Evolutionary conservation across 2,797 vertebrate genomes (phyloP).

Genomic region (Anniella stebbinsi): DNA sequence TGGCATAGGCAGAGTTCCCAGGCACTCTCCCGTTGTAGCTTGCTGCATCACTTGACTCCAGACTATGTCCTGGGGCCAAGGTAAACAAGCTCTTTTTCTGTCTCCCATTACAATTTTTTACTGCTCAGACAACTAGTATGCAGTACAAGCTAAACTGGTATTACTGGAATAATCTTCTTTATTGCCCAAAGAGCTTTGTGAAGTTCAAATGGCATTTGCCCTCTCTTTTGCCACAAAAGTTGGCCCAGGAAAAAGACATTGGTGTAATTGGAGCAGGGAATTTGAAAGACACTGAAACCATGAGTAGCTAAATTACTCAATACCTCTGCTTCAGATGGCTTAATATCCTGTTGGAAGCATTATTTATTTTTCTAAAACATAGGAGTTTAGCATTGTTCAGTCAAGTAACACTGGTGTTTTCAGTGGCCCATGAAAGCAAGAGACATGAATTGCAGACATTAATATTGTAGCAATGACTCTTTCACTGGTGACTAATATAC

Average conservation of each 20-base stretch:
- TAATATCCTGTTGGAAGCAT: background rate
- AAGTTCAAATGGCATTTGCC: slow-evolving; percentile 8
- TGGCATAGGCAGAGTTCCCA: background rate
- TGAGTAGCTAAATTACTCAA: slow-evolving; percentile 20
- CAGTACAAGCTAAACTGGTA: background rate
- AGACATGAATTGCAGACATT: background rate
- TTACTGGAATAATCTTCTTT: background rate
- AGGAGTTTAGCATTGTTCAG: slow-evolving; percentile 7
- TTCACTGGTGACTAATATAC: background rate
- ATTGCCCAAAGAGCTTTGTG: background rate
- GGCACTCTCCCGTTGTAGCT: background rate
- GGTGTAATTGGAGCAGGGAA: background rate
- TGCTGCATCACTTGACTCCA: background rate
- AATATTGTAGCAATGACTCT: background rate
- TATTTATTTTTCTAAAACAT: slow-evolving; percentile 19
- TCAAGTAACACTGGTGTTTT: background rate
- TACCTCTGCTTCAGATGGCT: slow-evolving; percentile 7
- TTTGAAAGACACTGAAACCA: background rate
- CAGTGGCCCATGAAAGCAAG: slow-evolving; percentile 9
- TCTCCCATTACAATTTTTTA: background rate
- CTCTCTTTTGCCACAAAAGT: background rate
- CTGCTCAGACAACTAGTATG: background rate
- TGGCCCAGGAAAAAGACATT: background rate
- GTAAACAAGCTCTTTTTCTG: background rate
- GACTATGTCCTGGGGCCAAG: background rate